Evolutionary conservation across 2,888 invertebrate species (phyloP).

Genomic region (Drosophila dives): DNA sequence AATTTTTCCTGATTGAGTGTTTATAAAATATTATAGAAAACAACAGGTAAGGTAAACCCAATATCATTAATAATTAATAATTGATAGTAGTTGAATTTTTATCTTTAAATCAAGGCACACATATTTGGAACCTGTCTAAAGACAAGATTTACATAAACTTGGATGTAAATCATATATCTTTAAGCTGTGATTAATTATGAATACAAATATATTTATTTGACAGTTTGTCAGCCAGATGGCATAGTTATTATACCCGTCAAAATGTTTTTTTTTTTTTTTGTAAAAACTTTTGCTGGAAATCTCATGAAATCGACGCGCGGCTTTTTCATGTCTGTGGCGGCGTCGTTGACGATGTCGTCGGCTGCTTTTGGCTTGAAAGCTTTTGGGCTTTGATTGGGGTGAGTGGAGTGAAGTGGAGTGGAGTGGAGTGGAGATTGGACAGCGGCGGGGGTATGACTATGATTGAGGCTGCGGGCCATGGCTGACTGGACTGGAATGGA

Average conservation of each 20-base stretch:
- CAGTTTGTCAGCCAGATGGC: background rate
- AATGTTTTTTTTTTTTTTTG: slow-evolving; percentile 17
- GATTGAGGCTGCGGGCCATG: slow-evolving; percentile 66
- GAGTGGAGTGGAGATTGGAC: background rate
- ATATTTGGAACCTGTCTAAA: background rate
- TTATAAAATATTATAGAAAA: background rate
- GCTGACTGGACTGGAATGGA: slow-evolving; percentile 55
- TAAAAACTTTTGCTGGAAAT: slow-evolving; percentile 63
- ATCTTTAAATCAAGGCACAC: background rate
- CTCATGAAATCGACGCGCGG: slow-evolving; percentile 67
- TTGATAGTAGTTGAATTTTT: background rate
- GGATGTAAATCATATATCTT: background rate
- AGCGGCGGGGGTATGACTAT: slow-evolving; percentile 6
- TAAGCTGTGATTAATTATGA: background rate
- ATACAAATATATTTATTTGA: background rate
- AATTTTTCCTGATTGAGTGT: background rate
- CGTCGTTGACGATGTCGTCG: slow-evolving; percentile 61
- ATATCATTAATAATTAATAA: background rate
- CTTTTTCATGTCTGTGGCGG: slow-evolving; percentile 58
- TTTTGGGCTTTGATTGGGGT: slow-evolving; percentile 66
- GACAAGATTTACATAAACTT: background rate
- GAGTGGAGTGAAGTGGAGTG: background rate
- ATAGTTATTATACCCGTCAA: slow-evolving; percentile 32
- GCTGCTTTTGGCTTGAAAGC: slow-evolving; percentile 71
- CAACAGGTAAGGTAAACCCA: background rate